Percentiles rank a stretch among this genome's conserved stretches.
Conservation (phyloP, 2,113 vertebrate species). For the Corydoras sp. region DNA sequence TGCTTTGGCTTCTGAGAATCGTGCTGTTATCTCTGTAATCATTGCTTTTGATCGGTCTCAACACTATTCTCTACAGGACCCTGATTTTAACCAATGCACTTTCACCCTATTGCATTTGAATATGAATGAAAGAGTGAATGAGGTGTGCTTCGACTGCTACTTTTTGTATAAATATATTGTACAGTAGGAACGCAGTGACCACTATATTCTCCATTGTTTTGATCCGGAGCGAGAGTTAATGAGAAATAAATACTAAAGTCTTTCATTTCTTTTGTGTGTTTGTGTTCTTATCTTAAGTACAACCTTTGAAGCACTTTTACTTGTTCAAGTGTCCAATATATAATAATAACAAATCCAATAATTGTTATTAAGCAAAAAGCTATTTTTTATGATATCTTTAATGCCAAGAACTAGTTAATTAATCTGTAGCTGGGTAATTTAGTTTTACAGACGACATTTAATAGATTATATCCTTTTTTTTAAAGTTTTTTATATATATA, state of each 20-base stretch:
- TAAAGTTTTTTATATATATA: too few relatives aligned
- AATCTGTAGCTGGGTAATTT: too few relatives aligned
- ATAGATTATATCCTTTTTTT: not conserved
- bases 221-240: conserved; percentile 22
- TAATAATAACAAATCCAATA: too few relatives aligned
- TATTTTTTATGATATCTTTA: too few relatives aligned
- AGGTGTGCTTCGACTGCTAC: conserved; percentile 55
- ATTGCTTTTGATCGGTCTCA: conserved; percentile 45
- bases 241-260: conserved; percentile 33
- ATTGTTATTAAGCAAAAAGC: too few relatives aligned
- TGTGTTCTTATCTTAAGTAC: too few relatives aligned
- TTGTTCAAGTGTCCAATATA: too few relatives aligned
- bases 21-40: conserved; percentile 20
- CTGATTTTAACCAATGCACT: conserved; percentile 88
- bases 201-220: conserved; percentile 57
- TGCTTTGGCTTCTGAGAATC: conserved; percentile 56
- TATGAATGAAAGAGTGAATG: conserved; percentile 48
- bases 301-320: too few relatives aligned
- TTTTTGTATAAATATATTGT: conserved; percentile 75
- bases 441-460: too few relatives aligned
- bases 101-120: conserved; percentile 68
- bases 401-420: too few relatives aligned
- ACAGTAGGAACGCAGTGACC: conserved; percentile 73
- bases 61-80: conserved; percentile 71
- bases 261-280: too few relatives aligned